Conservation (phyloP, 1,140 invertebrate genomes). For the Neodiprion pinetum region DNA sequence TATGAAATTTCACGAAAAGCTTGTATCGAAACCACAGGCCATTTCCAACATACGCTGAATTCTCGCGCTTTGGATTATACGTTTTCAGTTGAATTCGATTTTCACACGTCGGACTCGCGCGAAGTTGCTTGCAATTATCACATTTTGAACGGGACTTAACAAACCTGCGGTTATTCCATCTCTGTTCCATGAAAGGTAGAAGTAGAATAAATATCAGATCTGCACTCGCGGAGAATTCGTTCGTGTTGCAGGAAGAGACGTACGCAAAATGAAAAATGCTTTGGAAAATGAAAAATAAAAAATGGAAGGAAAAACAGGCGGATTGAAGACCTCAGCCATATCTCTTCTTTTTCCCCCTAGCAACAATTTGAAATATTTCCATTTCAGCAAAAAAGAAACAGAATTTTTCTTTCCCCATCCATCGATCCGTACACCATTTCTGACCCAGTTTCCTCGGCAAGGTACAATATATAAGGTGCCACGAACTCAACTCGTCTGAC, state of each 20-base stretch:
- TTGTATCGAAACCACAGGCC: conserved; percentile 4
- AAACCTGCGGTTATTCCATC: too few species aligned
- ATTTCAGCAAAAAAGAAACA: background rate
- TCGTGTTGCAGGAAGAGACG: background rate
- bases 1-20: background rate
- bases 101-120: too few species aligned
- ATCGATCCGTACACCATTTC: conserved; percentile 1
- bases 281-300: background rate
- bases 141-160: too few species aligned
- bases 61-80: background rate
- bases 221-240: background rate
- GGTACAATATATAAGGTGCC: background rate
- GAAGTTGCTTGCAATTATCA: too few species aligned
- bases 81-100: too few species aligned
- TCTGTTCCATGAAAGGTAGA: too few species aligned
- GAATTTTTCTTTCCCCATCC: background rate
- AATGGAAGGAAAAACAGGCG: background rate
- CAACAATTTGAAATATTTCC: conserved; percentile 3
- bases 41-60: background rate
- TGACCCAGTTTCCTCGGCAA: background rate
- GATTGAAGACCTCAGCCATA: background rate
- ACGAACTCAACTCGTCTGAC: background rate
- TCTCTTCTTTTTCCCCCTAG: background rate
- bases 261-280: background rate
- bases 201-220: too few species aligned